Conservation (phyloP, 2,113 vertebrate genomes). For the Chloebia gouldiae region DNA sequence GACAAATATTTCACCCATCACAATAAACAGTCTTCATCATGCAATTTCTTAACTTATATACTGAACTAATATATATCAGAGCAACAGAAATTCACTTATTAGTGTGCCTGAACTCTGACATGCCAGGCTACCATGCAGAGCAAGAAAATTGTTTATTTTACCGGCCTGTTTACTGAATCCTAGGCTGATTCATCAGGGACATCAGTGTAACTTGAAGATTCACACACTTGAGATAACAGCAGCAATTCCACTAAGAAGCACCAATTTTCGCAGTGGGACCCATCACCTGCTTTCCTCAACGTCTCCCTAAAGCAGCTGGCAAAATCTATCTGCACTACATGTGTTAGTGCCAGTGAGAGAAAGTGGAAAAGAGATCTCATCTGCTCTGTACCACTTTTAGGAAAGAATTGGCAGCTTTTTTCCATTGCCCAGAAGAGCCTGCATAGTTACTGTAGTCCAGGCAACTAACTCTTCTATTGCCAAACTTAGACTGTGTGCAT, state of each 20-base stretch:
- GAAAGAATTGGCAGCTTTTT: not conserved
- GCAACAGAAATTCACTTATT: not conserved
- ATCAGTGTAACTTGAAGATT: not conserved
- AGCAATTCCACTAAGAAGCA: not conserved
- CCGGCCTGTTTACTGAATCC: not conserved
- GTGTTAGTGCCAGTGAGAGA: not conserved
- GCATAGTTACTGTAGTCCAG: constrained; percentile 24
- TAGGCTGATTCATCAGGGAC: not conserved
- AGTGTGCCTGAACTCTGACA: not conserved
- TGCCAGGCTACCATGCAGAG: not conserved
- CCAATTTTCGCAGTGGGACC: not conserved
- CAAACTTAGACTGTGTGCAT: not conserved
- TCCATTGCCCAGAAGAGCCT: not conserved
- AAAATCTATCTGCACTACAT: not conserved
- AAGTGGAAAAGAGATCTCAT: not conserved
- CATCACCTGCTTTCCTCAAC: not conserved
- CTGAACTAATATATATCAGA: not conserved
- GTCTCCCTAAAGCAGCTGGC: not conserved
- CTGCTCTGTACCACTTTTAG: not conserved
- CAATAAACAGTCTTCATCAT: not conserved
- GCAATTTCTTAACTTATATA: not conserved
- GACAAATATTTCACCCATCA: not conserved
- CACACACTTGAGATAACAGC: not conserved
- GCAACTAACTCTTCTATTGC: not conserved
- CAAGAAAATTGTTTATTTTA: not conserved